These are phyloP conservation scores for Gallinago solitaria DNA, from an alignment of 2,797 vertebrate genomes.

Conservation along the genomic window DNA sequence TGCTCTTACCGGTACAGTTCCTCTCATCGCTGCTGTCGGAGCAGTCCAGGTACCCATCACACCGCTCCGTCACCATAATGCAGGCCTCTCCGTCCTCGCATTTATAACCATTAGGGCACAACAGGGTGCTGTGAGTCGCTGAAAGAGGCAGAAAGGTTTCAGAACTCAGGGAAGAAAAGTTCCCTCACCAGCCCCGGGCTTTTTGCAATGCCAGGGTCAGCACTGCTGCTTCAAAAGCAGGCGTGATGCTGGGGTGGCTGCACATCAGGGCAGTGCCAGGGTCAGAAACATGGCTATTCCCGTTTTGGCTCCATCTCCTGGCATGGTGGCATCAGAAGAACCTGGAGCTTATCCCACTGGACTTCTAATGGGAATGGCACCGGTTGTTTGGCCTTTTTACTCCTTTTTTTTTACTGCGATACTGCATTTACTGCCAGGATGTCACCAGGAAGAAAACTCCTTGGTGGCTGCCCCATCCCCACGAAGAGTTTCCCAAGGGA, in stretches of 20 bases:
- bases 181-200: not conserved
- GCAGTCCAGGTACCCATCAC: constrained; percentile 94
- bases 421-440: not conserved
- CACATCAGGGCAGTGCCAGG: not conserved
- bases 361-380: not conserved
- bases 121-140: constrained; percentile 88
- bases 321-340: not conserved
- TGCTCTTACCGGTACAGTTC: constrained; percentile 86
- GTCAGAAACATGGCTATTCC: not conserved
- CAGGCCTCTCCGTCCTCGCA: constrained; percentile 91
- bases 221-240: not conserved
- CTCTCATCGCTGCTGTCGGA: constrained; percentile 92
- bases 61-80: constrained; percentile 83
- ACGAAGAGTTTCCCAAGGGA: not conserved
- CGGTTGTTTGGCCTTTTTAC: accelerated
- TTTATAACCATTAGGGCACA: constrained; percentile 80
- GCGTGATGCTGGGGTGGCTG: not conserved
- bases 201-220: not conserved
- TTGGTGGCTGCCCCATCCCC: not conserved
- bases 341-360: not conserved
- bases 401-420: not conserved
- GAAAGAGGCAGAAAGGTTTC: constrained; percentile 6
- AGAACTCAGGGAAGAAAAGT: not conserved
- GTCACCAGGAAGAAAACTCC: not conserved
- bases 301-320: not conserved